Base-by-base conservation (phyloP, 2,113 vertebrate genomes). In the Eulemur rufifrons region DNA sequence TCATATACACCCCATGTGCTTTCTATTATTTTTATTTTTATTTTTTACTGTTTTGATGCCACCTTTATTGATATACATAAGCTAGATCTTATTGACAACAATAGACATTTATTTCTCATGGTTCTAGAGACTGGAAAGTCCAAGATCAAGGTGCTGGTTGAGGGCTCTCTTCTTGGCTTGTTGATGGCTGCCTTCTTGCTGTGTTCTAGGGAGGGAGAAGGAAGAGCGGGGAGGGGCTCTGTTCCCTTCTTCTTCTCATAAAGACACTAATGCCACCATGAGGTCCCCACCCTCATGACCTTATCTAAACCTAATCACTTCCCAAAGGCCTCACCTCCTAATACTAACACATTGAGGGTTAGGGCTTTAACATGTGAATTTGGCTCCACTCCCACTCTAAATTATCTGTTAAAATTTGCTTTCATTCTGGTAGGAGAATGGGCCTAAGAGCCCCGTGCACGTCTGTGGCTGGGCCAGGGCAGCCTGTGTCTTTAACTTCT, bases 381-480 rank as follows among this genome's bases (percentile, higher is more conserved):
- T 78, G 11, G 8, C 37, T n/a, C 96, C 83, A 21, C 5, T 64
- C 34, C 25, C 76, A 80, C 54, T 90, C 89, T 86, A 90, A 86
- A 34, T 45, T 73, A 59, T 59, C 82, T 89, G 25, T 92, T 83
- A 92, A 95, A 56, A 50, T 13, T 76, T 90, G 77, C 50, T 76
- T 92, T 39, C 52, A 1, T 64, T 84, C 61, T 63, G 52, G 39
- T 50, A 54, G 82, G 56, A 4, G 0, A 95, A 78, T 15, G 50
- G 12, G 59, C 63, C 52, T 45, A 20, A 29, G 50, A 29, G 27
- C 1, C 1, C 4, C 18, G 8, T 11, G 29, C 2, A 6, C 0
- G 20, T 10, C 13, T 21, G 12, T 9, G 0, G 64, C 80, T 42
- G 0, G n/a, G 0, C 66, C 27, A 7, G 52, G 42, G n/a, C 27